A percentile compares a stretch with the other conserved stretches of the same genome.
These are phyloP conservation scores for Aurelia sp. DNA, from an alignment of 30 jellyfish, hydroid and myxozoan genomes.

Conservation along the genomic window DNA sequence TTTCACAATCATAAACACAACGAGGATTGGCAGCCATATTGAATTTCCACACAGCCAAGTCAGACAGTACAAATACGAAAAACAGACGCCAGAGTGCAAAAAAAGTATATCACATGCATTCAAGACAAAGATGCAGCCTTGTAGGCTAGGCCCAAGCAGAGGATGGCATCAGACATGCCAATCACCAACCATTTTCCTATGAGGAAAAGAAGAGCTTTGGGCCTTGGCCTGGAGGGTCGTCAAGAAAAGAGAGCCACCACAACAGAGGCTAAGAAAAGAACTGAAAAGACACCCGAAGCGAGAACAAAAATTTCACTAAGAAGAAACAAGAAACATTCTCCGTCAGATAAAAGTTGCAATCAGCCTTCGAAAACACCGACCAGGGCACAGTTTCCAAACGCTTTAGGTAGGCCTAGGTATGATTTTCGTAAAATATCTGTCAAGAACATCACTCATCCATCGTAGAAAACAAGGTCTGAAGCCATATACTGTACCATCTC, in stretches of 20 bases:
- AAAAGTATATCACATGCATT: background rate
- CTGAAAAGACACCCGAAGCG: slow-evolving; percentile 15
- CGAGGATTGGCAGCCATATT: too few relatives aligned
- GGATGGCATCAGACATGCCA: slow-evolving; percentile 47
- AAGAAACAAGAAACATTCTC: slow-evolving; percentile 21
- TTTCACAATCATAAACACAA: too few relatives aligned
- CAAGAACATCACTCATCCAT: too few relatives aligned
- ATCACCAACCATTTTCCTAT: slow-evolving; percentile 62
- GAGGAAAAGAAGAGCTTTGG: slow-evolving; percentile 61
- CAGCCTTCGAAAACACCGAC: slow-evolving; percentile 63
- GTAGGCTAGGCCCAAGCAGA: background rate
- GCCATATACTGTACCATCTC: too few relatives aligned
- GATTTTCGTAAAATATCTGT: too few relatives aligned
- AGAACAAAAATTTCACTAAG: slow-evolving; percentile 1
- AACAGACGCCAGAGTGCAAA: too few relatives aligned
- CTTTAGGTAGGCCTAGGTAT: slow-evolving; percentile 56
- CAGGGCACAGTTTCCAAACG: slow-evolving; percentile 31
- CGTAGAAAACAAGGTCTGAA: too few relatives aligned
- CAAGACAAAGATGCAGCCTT: background rate
- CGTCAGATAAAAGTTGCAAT: slow-evolving; percentile 10
- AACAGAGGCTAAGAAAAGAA: background rate
- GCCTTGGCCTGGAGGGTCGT: slow-evolving; percentile 26
- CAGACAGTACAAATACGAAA: too few relatives aligned
- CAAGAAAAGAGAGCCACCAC: background rate
- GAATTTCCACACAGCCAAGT: too few relatives aligned